Evolutionary conservation across 2,113 vertebrate species (phyloP).

Genomic region (Pseudonaja textilis): DNA sequence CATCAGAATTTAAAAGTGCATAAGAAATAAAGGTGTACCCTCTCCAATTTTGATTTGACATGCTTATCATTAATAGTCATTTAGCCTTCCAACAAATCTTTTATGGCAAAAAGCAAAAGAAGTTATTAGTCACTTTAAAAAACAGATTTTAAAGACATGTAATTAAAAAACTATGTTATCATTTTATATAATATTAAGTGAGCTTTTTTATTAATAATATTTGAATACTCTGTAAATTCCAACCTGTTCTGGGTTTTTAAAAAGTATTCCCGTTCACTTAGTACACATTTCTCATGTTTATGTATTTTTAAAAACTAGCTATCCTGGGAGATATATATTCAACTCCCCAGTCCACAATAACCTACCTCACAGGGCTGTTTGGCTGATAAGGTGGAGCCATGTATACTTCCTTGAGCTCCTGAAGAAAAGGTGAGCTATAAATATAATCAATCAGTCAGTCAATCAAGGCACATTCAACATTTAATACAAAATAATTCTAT

Average conservation of each 20-base stretch:
- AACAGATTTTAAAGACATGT: not conserved
- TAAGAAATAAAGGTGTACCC: not conserved
- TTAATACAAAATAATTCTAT: not conserved
- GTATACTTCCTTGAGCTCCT: not conserved
- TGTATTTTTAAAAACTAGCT: not conserved
- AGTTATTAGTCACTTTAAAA: not conserved
- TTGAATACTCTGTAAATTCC: not conserved
- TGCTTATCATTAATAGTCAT: not conserved
- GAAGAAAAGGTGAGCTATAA: not conserved
- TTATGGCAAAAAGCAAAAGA: not conserved
- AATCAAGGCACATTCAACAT: not conserved
- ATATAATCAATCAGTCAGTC: not conserved
- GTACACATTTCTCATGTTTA: not conserved
- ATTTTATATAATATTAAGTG: not conserved
- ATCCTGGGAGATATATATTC: not conserved
- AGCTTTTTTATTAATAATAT: not conserved
- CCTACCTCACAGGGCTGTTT: not conserved
- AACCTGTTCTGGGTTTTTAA: not conserved
- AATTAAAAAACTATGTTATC: not conserved
- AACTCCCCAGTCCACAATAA: not conserved
- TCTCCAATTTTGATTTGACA: not conserved
- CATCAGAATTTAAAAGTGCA: not conserved
- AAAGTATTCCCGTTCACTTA: not conserved
- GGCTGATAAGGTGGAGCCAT: not conserved
- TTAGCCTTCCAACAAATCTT: not conserved